Percentiles rank a stretch among this genome's conserved stretches.
Conservation (phyloP, 2,113 vertebrate species). For the Alligator sinensis region DNA sequence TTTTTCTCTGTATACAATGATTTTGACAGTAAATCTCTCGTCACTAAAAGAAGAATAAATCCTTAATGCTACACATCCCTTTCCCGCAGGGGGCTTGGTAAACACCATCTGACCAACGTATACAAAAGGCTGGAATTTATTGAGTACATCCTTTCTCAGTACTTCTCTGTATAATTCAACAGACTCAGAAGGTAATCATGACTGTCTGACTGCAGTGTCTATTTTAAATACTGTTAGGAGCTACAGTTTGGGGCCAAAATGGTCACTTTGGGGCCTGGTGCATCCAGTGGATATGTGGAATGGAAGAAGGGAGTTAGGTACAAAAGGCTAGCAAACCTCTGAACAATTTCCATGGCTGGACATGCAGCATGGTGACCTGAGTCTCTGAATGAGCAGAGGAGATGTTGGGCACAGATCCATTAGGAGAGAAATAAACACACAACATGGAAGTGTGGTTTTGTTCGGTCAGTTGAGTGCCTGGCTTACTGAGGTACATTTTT, state of each 20-base stretch:
- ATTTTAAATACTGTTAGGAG: constrained; percentile 51
- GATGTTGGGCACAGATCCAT: background rate
- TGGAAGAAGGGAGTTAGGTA: constrained; percentile 39
- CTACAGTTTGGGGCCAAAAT: constrained; percentile 25
- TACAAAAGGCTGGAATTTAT: background rate
- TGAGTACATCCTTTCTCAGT: background rate
- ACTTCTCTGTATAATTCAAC: background rate
- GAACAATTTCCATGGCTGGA: constrained; percentile 38
- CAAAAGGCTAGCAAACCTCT: constrained; percentile 30
- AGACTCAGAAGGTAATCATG: constrained; percentile 3
- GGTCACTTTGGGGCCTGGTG: constrained; percentile 30
- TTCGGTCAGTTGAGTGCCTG: no score
- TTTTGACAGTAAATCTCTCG: background rate
- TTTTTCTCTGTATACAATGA: background rate
- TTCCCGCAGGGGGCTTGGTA: background rate
- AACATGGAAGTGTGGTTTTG: background rate
- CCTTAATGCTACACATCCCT: background rate
- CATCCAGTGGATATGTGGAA: background rate
- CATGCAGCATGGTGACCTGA: constrained; percentile 3
- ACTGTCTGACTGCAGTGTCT: background rate
- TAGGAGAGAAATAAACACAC: accelerated
- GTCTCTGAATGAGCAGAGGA: background rate
- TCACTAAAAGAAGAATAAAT: background rate
- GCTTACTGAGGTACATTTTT: background rate
- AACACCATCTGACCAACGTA: background rate